Percentiles rank a stretch among this genome's conserved stretches.
Evolutionary conservation across 2,113 vertebrate species (phyloP).

Genomic region (Pipra filicauda): DNA sequence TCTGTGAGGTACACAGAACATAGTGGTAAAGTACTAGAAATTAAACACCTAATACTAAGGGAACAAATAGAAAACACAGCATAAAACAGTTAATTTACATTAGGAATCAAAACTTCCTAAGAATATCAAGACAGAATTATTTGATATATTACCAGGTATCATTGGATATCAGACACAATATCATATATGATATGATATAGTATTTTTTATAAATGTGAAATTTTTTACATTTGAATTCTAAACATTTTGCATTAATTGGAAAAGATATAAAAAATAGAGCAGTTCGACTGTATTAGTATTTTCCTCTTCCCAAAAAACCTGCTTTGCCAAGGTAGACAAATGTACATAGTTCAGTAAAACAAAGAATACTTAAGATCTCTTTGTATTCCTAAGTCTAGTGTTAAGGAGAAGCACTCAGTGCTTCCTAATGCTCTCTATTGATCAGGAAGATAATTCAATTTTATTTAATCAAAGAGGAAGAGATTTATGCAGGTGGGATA

Average conservation of each 20-base stretch:
- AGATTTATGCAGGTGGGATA: not conserved
- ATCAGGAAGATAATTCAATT: not conserved
- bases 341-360: not conserved
- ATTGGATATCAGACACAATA: not conserved
- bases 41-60: not conserved
- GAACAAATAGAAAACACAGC: not conserved
- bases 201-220: not conserved
- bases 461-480: not conserved
- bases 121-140: not conserved
- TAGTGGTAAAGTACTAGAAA: not conserved
- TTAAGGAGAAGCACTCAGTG: not conserved
- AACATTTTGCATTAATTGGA: not conserved
- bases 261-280: not conserved
- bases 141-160: not conserved
- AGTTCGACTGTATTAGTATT: not conserved
- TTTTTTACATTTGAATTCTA: not conserved
- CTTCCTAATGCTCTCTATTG: not conserved
- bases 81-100: not conserved
- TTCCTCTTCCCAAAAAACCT: accelerated
- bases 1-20: not conserved
- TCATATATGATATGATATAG: not conserved
- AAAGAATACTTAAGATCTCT: not conserved
- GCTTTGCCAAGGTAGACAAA: not conserved
- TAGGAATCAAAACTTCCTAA: not conserved
- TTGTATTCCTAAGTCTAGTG: not conserved